Evolutionary conservation across 2,888 invertebrate genomes (phyloP), one percentile per base, ranked within the genome.

Genomic region (Helobdella robusta): DNA sequence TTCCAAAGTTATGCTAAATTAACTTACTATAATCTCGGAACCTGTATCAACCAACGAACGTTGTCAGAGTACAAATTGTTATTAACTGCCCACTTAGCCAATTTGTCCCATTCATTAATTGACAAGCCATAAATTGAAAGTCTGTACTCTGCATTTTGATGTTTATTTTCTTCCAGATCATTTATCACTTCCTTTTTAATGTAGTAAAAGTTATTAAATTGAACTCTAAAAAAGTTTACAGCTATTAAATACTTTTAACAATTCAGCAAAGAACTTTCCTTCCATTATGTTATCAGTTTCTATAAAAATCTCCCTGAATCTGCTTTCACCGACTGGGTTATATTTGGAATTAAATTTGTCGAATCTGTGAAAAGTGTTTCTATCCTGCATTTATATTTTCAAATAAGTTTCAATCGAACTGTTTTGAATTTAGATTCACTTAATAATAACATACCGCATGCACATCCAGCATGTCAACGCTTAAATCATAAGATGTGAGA

Each of bases 261-360:
- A 91, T 76, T 92, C 86, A 4, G 94, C 98, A 83, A 98, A 99
- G 82, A 94, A 98, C 81, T 88, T 91, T 66, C 98, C 98, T 75
- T 89, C 87, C 76, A 92, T 85, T 81, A 88, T 88, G 82, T 98
- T 99, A 79, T 98, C 97, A 0, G 97, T 95, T 82, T 99, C 98
- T 68, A 99, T 86, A 82, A 99, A 99, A 23, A 99, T 95, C 81
- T 99, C 98, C 30, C 98, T 83, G 66, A 79, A 72, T 40, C 75
- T 67, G 68, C 81, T 82, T 81, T 98, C 94, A 0, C 98, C 98
- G 74, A 99, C 93, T 0, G 98, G 98, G 82, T 98, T 98, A 81
- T 98, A 98, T 80, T 98, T 98, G 52, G 97, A 91, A 81, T 97
- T 98, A 83, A 98, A 98, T 81, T 97, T 98, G 82, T 98, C 97